Conservation (phyloP, 1,140 invertebrate species). For the Dendrolimus kikuchii region DNA sequence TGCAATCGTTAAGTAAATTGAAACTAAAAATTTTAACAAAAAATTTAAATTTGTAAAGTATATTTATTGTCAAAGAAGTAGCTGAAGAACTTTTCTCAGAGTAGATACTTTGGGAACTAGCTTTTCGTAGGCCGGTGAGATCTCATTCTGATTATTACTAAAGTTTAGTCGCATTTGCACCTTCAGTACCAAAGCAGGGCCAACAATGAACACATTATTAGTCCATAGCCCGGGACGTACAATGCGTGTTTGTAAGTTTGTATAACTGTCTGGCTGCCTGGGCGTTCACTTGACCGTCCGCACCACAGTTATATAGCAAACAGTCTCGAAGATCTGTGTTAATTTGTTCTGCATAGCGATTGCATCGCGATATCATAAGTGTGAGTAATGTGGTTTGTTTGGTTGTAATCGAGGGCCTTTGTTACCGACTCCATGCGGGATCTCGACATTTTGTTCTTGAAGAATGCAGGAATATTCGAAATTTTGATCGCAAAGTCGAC, state of each 20-base stretch:
- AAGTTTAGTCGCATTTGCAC: slow-evolving; percentile 34
- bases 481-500: too few species aligned
- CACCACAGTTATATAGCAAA: slow-evolving; percentile 56
- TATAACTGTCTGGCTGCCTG: slow-evolving; percentile 49
- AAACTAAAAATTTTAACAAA: too few species aligned
- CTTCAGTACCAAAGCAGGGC: slow-evolving; percentile 38
- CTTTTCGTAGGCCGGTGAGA: too few species aligned
- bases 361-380: slow-evolving; percentile 36
- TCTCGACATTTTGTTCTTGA: background rate
- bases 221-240: slow-evolving; percentile 37
- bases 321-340: slow-evolving; percentile 48
- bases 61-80: too few species aligned
- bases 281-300: slow-evolving; percentile 43
- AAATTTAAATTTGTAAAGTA: too few species aligned
- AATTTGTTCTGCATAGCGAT: slow-evolving; percentile 54
- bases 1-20: too few species aligned
- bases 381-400: slow-evolving; percentile 19
- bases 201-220: slow-evolving; percentile 62
- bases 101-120: background rate
- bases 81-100: too few species aligned
- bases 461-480: too few species aligned
- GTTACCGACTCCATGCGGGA: slow-evolving; percentile 7
- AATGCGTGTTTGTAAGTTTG: slow-evolving; percentile 60
- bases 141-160: background rate
- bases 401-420: too few species aligned